A percentile compares a stretch with the other conserved stretches of the same genome.
phyloP scores from a whole-genome alignment of 2,797 vertebrate species.

The Tangara arthus region DNA sequence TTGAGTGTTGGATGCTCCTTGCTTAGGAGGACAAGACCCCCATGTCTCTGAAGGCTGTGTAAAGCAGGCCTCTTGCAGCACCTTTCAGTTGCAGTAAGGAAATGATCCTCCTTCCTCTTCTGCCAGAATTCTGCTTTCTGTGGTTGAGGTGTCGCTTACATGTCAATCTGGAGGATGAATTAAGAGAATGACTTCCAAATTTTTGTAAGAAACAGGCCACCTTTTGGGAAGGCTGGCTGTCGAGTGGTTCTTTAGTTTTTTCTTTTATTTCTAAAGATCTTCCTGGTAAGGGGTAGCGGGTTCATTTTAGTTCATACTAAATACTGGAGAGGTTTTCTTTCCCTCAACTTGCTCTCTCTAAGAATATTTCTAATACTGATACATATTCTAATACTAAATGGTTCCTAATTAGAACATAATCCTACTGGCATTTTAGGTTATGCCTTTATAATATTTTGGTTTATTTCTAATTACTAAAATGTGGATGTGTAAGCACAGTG shows the following conservation, averaged over 20 bases:
- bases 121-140: neutral
- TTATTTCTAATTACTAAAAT: neutral
- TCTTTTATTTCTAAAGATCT: neutral
- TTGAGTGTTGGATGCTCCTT: neutral
- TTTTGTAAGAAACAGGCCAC: neutral
- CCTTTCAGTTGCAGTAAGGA: neutral
- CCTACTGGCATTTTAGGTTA: neutral
- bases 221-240: neutral
- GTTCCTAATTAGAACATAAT: neutral
- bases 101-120: neutral
- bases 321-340: neutral
- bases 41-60: neutral
- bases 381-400: neutral
- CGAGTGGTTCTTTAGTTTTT: neutral
- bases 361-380: neutral
- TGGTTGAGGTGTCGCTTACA: neutral
- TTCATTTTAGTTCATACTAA: neutral
- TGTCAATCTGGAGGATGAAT: neutral
- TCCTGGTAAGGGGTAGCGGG: neutral
- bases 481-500: neutral
- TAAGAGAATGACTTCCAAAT: neutral
- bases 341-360: neutral
- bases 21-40: neutral
- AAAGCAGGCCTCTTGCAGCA: neutral
- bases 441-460: neutral